Evolutionary conservation across 2,888 invertebrate genomes (phyloP), one percentile per base, ranked within the genome.

Genomic region (Rotaria socialis): DNA sequence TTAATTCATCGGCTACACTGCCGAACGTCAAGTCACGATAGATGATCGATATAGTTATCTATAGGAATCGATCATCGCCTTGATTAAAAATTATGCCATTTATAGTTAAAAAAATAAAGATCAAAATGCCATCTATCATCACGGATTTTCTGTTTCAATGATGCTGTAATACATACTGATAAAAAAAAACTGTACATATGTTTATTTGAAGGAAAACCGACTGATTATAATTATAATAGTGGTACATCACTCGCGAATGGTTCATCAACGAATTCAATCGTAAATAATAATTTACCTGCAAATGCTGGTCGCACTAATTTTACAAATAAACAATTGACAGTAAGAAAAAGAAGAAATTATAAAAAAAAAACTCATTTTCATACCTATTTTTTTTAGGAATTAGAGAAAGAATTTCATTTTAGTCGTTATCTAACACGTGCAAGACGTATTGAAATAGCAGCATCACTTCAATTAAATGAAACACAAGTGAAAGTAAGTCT

Each of bases 391-490:
- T 35, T 35, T 67, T 41, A 67, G 67, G 99, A 99, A 92, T 93
- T 99, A 88, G 99, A 99, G 91, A 99, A 99, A 91, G 98, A 99
- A 92, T 99, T 98, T 92, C 98, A 98, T 92, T 98, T 97, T 92
- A 97, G 97, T 93, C 97, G 97, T 92, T 99, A 99, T 93, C 94
- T 99, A 90, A 99, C 98, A 67, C 93, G 98, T 89, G 97, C 97
- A 67, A 93, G 98, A 88, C 93, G 99, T 89, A 97, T 98, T 91
- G 99, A 99, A 92, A 99, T 99, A 89, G 99, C 99, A 0, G 95
- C 96, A 5, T 95, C 96, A 6, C 92, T 99, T 86, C 96, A 96
- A 90, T 94, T 99, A 86, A 98, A 97, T 92, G 98, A 98, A 91
- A 97, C 97, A 2, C 97, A 97, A 93, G 90, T 90, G 74, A 88